Conservation (phyloP, 2,113 vertebrate genomes). For the Piprites chloris region DNA sequence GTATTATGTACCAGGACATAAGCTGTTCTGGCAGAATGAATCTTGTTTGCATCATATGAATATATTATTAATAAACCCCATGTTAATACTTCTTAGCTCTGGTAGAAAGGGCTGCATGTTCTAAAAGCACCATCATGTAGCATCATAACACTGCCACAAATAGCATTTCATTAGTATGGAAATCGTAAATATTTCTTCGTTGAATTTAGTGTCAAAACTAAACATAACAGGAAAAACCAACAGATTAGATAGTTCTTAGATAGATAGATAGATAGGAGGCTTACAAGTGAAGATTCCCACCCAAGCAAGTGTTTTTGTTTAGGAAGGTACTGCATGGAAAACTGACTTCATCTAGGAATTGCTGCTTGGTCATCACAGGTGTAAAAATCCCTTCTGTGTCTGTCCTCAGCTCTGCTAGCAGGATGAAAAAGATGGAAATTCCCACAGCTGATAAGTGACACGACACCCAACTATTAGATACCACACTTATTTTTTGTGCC, state of each 20-base stretch:
- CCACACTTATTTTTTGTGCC: neutral
- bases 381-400: neutral
- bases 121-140: neutral
- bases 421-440: neutral
- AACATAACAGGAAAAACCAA: neutral
- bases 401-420: neutral
- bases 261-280: no score
- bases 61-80: neutral
- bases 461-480: neutral
- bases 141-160: neutral
- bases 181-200: neutral
- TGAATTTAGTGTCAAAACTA: neutral
- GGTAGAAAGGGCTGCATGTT: neutral
- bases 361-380: neutral
- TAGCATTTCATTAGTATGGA: neutral
- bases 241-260: neutral
- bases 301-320: neutral
- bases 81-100: neutral
- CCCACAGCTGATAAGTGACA: neutral
- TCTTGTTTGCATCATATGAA: neutral
- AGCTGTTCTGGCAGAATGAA: neutral
- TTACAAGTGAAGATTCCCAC: neutral
- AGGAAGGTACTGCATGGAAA: neutral
- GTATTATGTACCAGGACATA: neutral
- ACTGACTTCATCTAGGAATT: neutral